Base-by-base conservation (phyloP, 1,140 invertebrate genomes). In the Hirudo medicinalis region DNA sequence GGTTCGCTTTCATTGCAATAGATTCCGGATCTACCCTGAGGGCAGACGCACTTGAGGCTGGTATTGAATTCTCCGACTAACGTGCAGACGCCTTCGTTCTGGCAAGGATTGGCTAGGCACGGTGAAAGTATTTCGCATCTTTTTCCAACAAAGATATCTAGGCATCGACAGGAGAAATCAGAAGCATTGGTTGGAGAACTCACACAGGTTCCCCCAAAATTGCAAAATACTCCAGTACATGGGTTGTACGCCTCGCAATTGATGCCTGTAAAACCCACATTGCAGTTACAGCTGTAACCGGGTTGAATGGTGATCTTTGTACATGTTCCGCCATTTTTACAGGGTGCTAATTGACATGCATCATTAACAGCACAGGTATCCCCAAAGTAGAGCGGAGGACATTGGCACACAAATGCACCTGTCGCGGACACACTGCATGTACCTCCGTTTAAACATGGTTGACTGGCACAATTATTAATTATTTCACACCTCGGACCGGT, bases 291-390 rank as follows among this genome's bases (percentile, higher is more conserved):
- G 22, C 5, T 63, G 17, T 25, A 63, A n/a, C 57, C 57, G 19
- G 57, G 22, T 63, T 25, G 22, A 63, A 11, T 9, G 11, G 22
- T 63, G 29, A 25, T 32, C 27, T 25, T 57, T 19, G 60, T 43
- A 81, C 94, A 98, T 67, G 88, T 89, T 20, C 89, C 94, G 25
- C 89, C 89, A 78, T 97, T 97, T 78, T 90, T 92, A 79, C 94
- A 97, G 36, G 94, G 93, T n/a, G 9, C 32, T 1, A 67, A 71
- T 27, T 36, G 2, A 63, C 70, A 71, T 40, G 36, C 54, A 20
- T 53, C 55, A 67, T 49, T 70, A 67, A 53, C 68, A 49, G 57
- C 54, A 75, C 76, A 77, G 17, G 27, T 25, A 5, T 72, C 25
- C 20, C 76, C 76, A 19, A 68, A 73, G 54, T 72, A 75, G 54